These are phyloP conservation scores for Temnothorax rugatulus DNA, from an alignment of 2,888 invertebrate species.

Conservation along the genomic window DNA sequence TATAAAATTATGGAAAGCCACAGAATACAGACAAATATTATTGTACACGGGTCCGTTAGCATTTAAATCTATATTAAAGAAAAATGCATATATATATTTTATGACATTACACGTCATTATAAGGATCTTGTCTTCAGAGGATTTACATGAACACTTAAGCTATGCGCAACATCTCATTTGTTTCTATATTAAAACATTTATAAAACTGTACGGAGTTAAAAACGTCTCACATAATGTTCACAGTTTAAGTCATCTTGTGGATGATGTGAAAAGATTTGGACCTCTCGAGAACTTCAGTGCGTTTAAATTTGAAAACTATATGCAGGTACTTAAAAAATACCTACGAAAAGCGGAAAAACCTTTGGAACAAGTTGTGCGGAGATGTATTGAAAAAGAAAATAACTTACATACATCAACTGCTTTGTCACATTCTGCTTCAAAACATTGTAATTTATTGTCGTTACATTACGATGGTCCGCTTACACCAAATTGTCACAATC, in stretches of 20 bases:
- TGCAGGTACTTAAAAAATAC: constrained; percentile 5
- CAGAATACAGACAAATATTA: not conserved
- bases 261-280: constrained; percentile 28
- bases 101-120: not conserved
- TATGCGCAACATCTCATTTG: not conserved
- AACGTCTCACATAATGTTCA: not conserved
- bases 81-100: too few species aligned
- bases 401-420: not conserved
- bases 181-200: constrained; percentile 13
- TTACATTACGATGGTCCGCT: constrained; percentile 8
- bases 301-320: constrained; percentile 17
- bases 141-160: not conserved
- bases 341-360: constrained; percentile 9
- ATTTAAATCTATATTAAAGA: too few species aligned
- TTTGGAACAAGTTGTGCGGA: constrained; percentile 9
- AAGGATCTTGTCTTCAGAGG: constrained; percentile 6
- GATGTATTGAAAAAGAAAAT: constrained; percentile 15
- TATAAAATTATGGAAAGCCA: not conserved
- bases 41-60: too few species aligned
- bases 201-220: not conserved
- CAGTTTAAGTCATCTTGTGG: not conserved
- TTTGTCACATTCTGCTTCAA: not conserved
- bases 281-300: constrained; percentile 20
- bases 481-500: not conserved
- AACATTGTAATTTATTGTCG: not conserved